Percentiles rank a stretch among this genome's conserved stretches.
Evolutionary conservation across 2,888 invertebrate genomes (phyloP).

Genomic region (Pollenia labialis): DNA sequence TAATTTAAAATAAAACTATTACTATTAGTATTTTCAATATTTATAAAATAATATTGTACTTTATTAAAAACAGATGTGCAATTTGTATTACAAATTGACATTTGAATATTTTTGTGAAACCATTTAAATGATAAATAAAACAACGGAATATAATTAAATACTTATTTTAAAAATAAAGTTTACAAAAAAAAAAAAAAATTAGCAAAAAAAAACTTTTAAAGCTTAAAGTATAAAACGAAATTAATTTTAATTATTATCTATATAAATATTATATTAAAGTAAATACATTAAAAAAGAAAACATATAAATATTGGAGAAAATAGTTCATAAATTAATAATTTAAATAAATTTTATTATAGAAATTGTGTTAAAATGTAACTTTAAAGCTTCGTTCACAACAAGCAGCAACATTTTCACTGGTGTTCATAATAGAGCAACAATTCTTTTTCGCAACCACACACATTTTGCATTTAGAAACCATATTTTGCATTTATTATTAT

Average conservation of each 20-base stretch:
- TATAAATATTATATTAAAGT: conserved; percentile 7
- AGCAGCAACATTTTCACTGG: too few species aligned
- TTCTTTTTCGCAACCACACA: too few species aligned
- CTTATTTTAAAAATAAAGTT: conserved; percentile 57
- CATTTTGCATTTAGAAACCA: too few species aligned
- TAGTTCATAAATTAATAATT: too few species aligned
- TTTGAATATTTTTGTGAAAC: conserved; percentile 68
- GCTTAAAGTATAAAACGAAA: conserved; percentile 43
- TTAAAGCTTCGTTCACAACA: too few species aligned
- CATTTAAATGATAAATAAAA: conserved; percentile 24
- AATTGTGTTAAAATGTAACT: too few species aligned
- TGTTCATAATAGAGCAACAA: too few species aligned
- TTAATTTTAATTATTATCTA: conserved; percentile 47
- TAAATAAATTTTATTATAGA: too few species aligned
- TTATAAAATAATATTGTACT: conserved; percentile 44
- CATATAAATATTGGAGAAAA: too few species aligned
- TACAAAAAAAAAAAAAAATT: conserved; percentile 31
- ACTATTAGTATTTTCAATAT: conserved; percentile 51
- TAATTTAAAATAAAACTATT: conserved; percentile 27
- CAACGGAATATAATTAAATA: conserved; percentile 36
- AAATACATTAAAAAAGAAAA: too few species aligned
- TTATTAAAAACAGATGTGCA: conserved; percentile 40
- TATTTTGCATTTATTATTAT: too few species aligned
- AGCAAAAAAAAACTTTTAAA: conserved; percentile 26
- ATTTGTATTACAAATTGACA: conserved; percentile 40